Evolutionary conservation across 2,113 vertebrate genomes (phyloP).

Genomic region (Archilochus colubris): DNA sequence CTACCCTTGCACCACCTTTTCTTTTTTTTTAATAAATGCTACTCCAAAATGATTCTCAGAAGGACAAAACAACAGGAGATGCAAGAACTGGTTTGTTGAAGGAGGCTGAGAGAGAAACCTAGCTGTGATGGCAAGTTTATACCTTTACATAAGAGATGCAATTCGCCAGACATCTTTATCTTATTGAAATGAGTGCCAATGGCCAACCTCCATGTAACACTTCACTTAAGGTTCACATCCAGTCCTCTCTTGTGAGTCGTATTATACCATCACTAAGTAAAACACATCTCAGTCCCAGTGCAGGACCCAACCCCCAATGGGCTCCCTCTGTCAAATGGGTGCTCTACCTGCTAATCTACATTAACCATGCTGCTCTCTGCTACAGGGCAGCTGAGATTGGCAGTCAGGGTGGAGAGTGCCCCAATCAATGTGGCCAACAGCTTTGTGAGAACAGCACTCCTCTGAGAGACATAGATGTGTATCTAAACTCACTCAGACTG

Average conservation of each 20-base stretch:
- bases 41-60: background rate
- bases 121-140: background rate
- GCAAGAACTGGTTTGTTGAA: background rate
- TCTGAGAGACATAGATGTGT: too few species aligned
- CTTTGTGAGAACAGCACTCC: too few species aligned
- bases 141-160: background rate
- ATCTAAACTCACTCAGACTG: too few species aligned
- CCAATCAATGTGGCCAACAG: too few species aligned
- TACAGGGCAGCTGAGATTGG: too few species aligned
- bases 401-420: too few species aligned
- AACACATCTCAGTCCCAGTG: background rate
- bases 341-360: too few species aligned
- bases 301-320: too few species aligned
- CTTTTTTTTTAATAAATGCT: background rate
- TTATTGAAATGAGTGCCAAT: background rate
- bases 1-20: background rate
- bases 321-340: too few species aligned
- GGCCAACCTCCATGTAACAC: background rate
- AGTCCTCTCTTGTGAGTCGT: background rate
- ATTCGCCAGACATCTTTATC: background rate
- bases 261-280: background rate
- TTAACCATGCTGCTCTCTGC: too few species aligned
- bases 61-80: background rate
- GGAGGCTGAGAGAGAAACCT: background rate
- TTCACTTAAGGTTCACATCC: background rate